Evolutionary conservation across 2,113 vertebrate species (phyloP).

Genomic region (Okapia johnstoni): DNA sequence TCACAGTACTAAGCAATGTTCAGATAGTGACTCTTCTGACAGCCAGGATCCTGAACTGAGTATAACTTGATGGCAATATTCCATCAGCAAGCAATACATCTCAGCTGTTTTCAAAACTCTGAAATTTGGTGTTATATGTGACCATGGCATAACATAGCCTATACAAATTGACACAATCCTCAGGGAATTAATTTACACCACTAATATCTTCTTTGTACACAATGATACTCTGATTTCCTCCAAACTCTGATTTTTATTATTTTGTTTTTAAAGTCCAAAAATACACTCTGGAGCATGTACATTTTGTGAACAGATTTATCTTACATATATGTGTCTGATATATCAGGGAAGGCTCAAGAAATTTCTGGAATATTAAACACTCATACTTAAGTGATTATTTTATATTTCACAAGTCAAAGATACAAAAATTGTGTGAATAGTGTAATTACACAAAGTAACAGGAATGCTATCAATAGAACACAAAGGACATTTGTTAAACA

Average conservation of each 20-base stretch:
- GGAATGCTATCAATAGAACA: not conserved
- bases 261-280: not conserved
- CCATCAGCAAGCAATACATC: not conserved
- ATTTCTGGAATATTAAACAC: not conserved
- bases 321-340: not conserved
- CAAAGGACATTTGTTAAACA: not conserved
- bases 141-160: not conserved
- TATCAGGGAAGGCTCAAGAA: not conserved
- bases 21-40: not conserved
- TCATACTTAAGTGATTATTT: not conserved
- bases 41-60: not conserved
- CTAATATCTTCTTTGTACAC: not conserved
- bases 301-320: not conserved
- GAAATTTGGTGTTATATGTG: not conserved
- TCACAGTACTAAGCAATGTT: not conserved
- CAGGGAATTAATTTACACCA: not conserved
- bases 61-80: not conserved
- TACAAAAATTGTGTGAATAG: not conserved
- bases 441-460: not conserved
- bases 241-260: not conserved
- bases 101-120: not conserved
- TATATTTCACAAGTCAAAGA: not conserved
- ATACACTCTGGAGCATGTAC: not conserved
- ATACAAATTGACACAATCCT: not conserved
- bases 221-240: not conserved